Evolutionary conservation across 2,113 vertebrate genomes (phyloP).

Genomic region (Percina caprodes): DNA sequence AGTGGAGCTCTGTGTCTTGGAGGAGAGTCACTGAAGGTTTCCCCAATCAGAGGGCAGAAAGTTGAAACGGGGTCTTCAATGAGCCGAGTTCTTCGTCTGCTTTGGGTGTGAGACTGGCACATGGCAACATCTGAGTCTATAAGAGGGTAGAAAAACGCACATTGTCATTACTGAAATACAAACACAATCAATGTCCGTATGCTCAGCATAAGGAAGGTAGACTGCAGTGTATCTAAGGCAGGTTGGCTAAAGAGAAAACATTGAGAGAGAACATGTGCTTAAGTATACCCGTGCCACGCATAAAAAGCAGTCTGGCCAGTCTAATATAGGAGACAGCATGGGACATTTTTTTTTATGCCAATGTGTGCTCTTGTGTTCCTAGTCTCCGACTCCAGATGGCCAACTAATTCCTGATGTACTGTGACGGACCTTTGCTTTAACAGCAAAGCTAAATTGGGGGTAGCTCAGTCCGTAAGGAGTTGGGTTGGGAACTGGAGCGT

Average conservation of each 20-base stretch:
- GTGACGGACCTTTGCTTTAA: slow-evolving; percentile 2
- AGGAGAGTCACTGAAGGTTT: slow-evolving; percentile 35
- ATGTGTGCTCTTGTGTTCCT: not conserved
- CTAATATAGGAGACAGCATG: slow-evolving; percentile 3
- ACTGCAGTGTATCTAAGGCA: not conserved
- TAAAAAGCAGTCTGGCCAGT: not conserved
- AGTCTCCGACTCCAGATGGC: slow-evolving; percentile 1
- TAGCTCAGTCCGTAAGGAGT: too few species aligned
- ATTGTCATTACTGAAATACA: not conserved
- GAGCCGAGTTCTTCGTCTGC: slow-evolving; percentile 47
- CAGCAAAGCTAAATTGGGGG: not conserved
- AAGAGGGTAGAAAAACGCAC: not conserved
- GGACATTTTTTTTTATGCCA: not conserved
- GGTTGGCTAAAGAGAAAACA: not conserved
- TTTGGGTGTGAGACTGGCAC: slow-evolving; percentile 54
- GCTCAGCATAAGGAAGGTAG: not conserved
- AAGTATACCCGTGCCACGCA: not conserved
- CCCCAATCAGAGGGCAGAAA: slow-evolving; percentile 29
- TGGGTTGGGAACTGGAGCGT: too few species aligned
- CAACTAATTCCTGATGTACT: not conserved
- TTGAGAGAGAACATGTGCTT: not conserved
- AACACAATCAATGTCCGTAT: not conserved
- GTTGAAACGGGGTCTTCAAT: slow-evolving; percentile 20
- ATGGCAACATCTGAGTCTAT: slow-evolving; percentile 69
- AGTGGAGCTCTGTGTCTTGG: slow-evolving; percentile 22